A percentile compares a stretch with the other conserved stretches of the same genome.
Conservation (phyloP, 2,797 vertebrate species). For the Pristis pectinata region DNA sequence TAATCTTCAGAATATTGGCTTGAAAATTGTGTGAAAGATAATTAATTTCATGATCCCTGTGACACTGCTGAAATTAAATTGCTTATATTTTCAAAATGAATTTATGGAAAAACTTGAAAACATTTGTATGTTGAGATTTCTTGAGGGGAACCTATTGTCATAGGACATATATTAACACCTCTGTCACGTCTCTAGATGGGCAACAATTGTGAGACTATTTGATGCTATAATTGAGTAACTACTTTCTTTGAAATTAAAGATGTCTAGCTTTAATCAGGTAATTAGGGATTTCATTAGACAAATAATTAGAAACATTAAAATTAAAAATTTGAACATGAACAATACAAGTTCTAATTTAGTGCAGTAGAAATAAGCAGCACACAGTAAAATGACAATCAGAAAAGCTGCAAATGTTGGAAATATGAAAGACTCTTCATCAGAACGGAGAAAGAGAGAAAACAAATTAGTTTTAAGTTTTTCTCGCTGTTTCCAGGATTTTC, state of each 20-base stretch:
- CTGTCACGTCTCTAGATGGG: not conserved
- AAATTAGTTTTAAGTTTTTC: no score
- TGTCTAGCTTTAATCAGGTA: conserved; percentile 66
- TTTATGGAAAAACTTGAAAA: not conserved
- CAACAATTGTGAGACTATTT: conserved; percentile 1
- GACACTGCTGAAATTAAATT: not conserved
- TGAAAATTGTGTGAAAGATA: not conserved
- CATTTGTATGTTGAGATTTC: not conserved
- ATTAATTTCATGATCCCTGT: not conserved
- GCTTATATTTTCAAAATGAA: not conserved
- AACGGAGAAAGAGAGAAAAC: no score
- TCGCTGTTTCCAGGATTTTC: no score
- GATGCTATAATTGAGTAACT: not conserved
- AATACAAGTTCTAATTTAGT: conserved; percentile 65
- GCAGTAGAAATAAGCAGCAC: conserved; percentile 58
- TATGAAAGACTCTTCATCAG: no score
- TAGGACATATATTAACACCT: no score
- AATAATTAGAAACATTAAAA: conserved; percentile 72
- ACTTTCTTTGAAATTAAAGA: not conserved
- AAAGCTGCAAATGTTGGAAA: no score
- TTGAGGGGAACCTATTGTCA: no score
- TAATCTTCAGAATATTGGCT: not conserved
- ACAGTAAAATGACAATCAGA: no score
- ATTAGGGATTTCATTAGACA: conserved; percentile 75
- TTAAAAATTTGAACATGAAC: conserved; percentile 59